phyloP scores from a whole-genome alignment of 2,113 vertebrate genomes.

The Pontoporia blainvillei region DNA sequence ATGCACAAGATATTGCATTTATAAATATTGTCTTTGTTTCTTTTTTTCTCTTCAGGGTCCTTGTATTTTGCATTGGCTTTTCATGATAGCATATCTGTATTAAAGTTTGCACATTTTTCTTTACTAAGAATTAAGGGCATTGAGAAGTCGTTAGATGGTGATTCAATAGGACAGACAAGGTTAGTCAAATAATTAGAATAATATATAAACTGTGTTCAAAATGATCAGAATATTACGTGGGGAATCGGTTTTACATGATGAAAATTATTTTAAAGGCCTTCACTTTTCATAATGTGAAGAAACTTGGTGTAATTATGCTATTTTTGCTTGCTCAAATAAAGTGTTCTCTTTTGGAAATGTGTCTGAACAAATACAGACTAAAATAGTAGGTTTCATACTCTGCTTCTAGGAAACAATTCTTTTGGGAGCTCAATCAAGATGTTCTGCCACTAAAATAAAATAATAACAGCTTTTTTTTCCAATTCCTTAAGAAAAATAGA shows the following conservation, averaged over 20 bases:
- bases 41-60: slow-evolving; percentile 47
- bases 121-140: slow-evolving; percentile 47
- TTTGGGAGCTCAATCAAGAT: slow-evolving; percentile 11
- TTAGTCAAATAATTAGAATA: slow-evolving; percentile 76
- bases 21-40: slow-evolving; percentile 46
- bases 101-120: slow-evolving; percentile 69
- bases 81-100: slow-evolving; percentile 60
- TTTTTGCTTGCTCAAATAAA: slow-evolving; percentile 53
- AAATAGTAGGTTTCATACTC: slow-evolving; percentile 55
- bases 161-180: slow-evolving; percentile 64
- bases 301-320: slow-evolving; percentile 66
- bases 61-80: slow-evolving; percentile 50
- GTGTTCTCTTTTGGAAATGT: slow-evolving; percentile 73
- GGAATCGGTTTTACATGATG: slow-evolving; percentile 67
- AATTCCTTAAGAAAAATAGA: slow-evolving; percentile 29
- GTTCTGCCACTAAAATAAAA: slow-evolving; percentile 53
- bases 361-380: slow-evolving; percentile 68
- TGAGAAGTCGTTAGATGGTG: slow-evolving; percentile 59
- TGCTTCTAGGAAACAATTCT: slow-evolving; percentile 38
- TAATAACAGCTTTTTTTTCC: slow-evolving; percentile 31
- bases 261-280: slow-evolving; percentile 77
- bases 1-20: slow-evolving; percentile 55
- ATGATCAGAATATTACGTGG: slow-evolving; percentile 57
- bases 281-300: slow-evolving; percentile 65
- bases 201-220: slow-evolving; percentile 53